Percentiles rank a stretch among this genome's conserved stretches.
Evolutionary conservation across 2,888 invertebrate genomes (phyloP).

Genomic region (Agonopterix arenella): DNA sequence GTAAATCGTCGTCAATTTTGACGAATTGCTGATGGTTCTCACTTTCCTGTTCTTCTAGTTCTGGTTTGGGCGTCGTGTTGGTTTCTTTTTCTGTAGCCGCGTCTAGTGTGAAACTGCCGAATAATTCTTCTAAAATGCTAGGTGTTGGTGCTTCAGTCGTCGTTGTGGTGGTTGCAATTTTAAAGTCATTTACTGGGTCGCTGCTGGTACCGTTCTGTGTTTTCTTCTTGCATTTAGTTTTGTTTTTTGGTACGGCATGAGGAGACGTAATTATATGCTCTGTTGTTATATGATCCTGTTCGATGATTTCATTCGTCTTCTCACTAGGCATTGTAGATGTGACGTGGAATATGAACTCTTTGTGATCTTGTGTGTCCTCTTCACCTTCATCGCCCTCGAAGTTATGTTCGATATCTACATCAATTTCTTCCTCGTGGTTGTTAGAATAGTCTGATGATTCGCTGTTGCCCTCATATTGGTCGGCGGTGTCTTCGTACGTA

Average conservation of each 20-base stretch:
- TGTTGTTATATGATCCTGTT: constrained; percentile 27
- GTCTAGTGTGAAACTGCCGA: constrained; percentile 45
- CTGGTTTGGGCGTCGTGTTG: constrained; percentile 19
- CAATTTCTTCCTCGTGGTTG: constrained; percentile 17
- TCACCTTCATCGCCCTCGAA: constrained; percentile 8
- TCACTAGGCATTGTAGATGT: constrained; percentile 25
- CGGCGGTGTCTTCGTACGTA: constrained; percentile 25
- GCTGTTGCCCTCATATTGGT: constrained; percentile 25
- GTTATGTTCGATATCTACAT: constrained; percentile 15
- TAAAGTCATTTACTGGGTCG: constrained; percentile 20
- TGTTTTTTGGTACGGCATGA: constrained; percentile 39
- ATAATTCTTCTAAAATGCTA: constrained; percentile 48
- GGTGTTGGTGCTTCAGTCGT: constrained; percentile 25
- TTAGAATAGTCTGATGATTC: constrained; percentile 15
- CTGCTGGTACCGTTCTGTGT: constrained; percentile 23
- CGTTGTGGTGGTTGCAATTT: constrained; percentile 22
- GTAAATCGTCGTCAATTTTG: constrained; percentile 47
- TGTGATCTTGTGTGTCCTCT: constrained; percentile 37
- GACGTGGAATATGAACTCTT: constrained; percentile 46
- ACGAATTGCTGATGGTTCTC: constrained; percentile 38
- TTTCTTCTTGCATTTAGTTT: constrained; percentile 66
- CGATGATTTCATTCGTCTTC: constrained; percentile 25
- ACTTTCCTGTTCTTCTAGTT: constrained; percentile 36
- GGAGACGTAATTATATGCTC: constrained; percentile 29
- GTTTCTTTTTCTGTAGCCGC: constrained; percentile 23